Percentiles rank a stretch among this genome's conserved stretches.
Conservation (phyloP, 2,888 invertebrate species). For the Drosophila atripex region DNA sequence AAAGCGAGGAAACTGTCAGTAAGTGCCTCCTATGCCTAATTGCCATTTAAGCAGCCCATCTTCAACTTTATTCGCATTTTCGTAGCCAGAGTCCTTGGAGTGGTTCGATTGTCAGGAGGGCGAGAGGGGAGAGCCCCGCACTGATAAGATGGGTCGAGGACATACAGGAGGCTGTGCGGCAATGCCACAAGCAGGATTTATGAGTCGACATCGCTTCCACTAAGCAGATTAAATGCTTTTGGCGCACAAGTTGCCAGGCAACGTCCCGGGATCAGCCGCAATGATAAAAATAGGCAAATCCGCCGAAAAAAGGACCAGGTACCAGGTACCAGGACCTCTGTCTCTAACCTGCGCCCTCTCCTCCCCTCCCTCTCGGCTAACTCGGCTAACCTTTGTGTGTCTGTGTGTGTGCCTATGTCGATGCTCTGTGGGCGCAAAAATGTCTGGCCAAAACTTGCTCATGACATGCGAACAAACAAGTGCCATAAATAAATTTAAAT, state of each 20-base stretch:
- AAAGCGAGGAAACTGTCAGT: constrained; percentile 37
- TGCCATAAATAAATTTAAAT: constrained; percentile 77
- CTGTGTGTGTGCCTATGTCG: constrained; percentile 12
- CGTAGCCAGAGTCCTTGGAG: not conserved
- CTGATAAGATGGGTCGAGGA: constrained; percentile 35
- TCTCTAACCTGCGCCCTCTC: constrained; percentile 4
- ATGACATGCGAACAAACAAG: constrained; percentile 54
- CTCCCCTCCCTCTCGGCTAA: constrained; percentile 1
- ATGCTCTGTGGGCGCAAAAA: constrained; percentile 27
- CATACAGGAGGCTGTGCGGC: constrained; percentile 30
- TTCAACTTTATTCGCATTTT: not conserved
- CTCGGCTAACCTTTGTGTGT: not conserved
- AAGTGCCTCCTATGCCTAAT: constrained; percentile 49
- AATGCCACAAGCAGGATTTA: constrained; percentile 42
- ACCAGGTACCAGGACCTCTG: constrained; percentile 4
- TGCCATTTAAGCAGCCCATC: constrained; percentile 52
- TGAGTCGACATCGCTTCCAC: constrained; percentile 36
- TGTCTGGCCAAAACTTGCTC: constrained; percentile 51
- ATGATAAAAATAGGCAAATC: constrained; percentile 63
- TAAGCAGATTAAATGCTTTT: constrained; percentile 73
- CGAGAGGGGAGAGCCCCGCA: not conserved
- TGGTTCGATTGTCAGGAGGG: not conserved
- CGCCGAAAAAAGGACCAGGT: constrained; percentile 14
- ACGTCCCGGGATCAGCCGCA: constrained; percentile 63
- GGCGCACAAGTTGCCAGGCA: constrained; percentile 57